Evolutionary conservation across 2,113 vertebrate genomes (phyloP).

Genomic region (Thryonomys swinderianus): DNA sequence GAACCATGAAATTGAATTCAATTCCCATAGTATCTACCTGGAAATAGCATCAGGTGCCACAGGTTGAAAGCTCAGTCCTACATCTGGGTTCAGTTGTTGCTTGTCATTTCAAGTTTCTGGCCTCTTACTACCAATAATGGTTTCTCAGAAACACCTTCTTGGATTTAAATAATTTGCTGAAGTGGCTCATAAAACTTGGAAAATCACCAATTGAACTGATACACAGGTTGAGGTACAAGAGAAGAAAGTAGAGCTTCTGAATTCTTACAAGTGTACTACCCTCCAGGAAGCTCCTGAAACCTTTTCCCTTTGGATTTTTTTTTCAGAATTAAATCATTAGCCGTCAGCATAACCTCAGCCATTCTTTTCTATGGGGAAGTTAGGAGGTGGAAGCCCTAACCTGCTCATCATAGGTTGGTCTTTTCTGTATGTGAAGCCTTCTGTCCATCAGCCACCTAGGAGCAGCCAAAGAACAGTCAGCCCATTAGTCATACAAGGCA

Average conservation of each 20-base stretch:
- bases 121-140: background rate
- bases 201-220: background rate
- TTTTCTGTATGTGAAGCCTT: background rate
- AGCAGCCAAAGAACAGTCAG: background rate
- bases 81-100: background rate
- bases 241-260: background rate
- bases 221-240: background rate
- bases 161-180: background rate
- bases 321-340: background rate
- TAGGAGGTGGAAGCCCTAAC: background rate
- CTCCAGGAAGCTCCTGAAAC: background rate
- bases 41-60: too few species aligned
- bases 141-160: background rate
- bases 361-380: background rate
- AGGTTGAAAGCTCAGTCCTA: background rate
- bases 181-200: background rate
- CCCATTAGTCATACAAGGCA: background rate
- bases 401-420: background rate
- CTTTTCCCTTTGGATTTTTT: background rate
- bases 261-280: accelerated
- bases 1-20: background rate
- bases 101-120: background rate
- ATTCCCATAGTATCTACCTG: background rate
- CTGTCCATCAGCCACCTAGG: background rate
- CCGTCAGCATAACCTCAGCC: too few species aligned